Evolutionary conservation across 2,797 vertebrate genomes (phyloP), one percentile per base, ranked within the genome.

Genomic region (Cercopithecus hamlyni): DNA sequence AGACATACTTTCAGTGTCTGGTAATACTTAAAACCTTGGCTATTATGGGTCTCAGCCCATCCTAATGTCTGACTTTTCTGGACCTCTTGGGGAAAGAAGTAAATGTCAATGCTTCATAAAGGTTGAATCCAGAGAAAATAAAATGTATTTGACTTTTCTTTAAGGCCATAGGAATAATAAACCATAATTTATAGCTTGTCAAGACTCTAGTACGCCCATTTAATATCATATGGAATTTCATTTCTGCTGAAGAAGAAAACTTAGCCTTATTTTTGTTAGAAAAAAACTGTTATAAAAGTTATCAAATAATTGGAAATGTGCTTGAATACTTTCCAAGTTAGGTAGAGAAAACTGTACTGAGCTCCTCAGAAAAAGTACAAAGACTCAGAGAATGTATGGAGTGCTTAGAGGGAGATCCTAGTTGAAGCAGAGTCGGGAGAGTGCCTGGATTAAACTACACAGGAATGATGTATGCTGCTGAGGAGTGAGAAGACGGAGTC

Each of bases 81-180:
- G 45, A 91, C 5, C 15, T 82, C 89, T 94, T 92, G 27, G 39
- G 9, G 15, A 14, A 94, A 73, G 7, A 94, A 94, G 87, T 75
- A 91, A 96, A 89, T 96, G 43, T 36, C 57, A 93, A 0, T 20
- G 50, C 6, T 77, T 90, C 57, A 43, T 52, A 84, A 87, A 92
- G n/a, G 4, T 9, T 70, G 19, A 89, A 33, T 96, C 4, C 14
- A 95, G 36, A 96, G 76, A 95, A 95, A 94, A 84, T 55, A 1
- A 94, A 94, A 88, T 43, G 0, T 27, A 64, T 93, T 93, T 97
- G 41, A 77, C 61, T 87, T 64, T 87, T 73, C 67, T 94, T 67
- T 58, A 91, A 61, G n/a, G 76, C 6, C 39, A 61, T 36, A 57
- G 81, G 22, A 83, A 58, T 58, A 92, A 94, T 73, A 43, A 26